Evolutionary conservation across 2,888 invertebrate genomes (phyloP).

Genomic region (Mesopsocus fuscifrons): DNA sequence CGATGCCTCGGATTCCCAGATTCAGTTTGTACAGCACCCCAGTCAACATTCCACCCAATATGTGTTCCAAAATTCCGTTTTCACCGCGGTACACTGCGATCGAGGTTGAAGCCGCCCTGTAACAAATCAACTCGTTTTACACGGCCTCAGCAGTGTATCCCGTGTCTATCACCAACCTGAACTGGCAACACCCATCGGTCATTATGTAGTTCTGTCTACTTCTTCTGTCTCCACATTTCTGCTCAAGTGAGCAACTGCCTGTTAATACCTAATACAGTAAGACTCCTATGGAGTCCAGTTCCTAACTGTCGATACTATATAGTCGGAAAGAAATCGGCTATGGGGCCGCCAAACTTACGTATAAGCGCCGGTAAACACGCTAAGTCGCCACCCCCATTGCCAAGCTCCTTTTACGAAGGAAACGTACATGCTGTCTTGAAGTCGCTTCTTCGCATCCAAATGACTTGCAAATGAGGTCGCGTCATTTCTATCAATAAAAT

Average conservation of each 20-base stretch:
- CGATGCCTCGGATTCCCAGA: background rate
- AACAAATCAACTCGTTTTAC: slow-evolving; percentile 11
- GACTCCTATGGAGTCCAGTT: no score
- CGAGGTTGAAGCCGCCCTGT: slow-evolving; percentile 16
- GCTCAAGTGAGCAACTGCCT: no score
- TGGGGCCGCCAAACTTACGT: no score
- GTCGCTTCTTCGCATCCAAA: slow-evolving; percentile 31
- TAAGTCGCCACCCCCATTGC: slow-evolving; percentile 45
- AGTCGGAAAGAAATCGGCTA: no score
- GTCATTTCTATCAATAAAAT: slow-evolving; percentile 18
- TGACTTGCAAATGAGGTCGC: slow-evolving; percentile 19
- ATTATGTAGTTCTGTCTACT: no score
- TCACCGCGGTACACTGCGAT: slow-evolving; percentile 19
- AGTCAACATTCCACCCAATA: slow-evolving; percentile 18
- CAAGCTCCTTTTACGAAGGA: slow-evolving; percentile 52
- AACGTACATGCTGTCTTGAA: slow-evolving; percentile 49
- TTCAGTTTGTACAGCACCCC: slow-evolving; percentile 16
- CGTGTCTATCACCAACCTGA: no score
- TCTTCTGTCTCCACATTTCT: no score
- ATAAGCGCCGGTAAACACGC: slow-evolving; percentile 43
- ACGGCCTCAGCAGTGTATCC: no score
- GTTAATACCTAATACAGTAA: no score
- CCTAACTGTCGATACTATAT: no score
- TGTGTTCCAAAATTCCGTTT: slow-evolving; percentile 19
- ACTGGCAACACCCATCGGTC: no score